These are phyloP conservation scores for Sylvilagus floridanus DNA, from an alignment of 2,797 vertebrate species.

Conservation along the genomic window DNA sequence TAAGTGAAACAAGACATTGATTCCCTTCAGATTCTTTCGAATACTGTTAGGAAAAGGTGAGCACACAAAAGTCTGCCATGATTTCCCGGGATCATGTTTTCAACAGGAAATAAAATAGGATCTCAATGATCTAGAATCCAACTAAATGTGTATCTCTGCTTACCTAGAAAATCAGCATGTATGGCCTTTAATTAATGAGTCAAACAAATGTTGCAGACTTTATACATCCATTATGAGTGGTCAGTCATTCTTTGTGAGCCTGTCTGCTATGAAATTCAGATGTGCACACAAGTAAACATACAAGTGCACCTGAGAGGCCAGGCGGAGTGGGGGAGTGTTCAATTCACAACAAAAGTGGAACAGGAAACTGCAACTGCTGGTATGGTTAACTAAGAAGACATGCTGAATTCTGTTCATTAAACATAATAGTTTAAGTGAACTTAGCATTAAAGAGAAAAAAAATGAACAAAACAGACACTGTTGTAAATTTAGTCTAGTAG, in stretches of 20 bases:
- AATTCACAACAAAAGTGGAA: constrained; percentile 3
- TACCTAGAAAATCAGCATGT: constrained; percentile 48
- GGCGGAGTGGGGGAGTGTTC: neutral
- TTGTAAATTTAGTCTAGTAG: neutral
- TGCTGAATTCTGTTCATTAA: neutral
- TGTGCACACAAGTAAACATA: neutral
- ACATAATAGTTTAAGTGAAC: neutral
- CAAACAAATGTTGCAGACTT: neutral
- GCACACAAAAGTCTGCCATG: neutral
- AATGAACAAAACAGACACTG: neutral
- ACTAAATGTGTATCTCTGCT: constrained; percentile 52
- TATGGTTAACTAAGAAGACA: neutral
- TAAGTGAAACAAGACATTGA: constrained; percentile 49
- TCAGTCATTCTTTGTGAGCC: constrained; percentile 1
- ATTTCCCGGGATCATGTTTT: constrained; percentile 48
- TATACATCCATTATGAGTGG: neutral
- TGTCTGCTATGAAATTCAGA: neutral
- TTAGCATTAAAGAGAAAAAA: neutral
- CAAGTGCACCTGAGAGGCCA: neutral
- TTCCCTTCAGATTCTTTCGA: constrained; percentile 64
- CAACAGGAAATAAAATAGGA: constrained; percentile 47
- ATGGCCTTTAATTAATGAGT: constrained; percentile 8
- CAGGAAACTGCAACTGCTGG: constrained; percentile 13
- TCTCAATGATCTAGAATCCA: constrained; percentile 2
- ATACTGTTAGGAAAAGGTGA: constrained; percentile 27